These are phyloP conservation scores for Melikaiella ostensackeni DNA, from an alignment of 2,888 invertebrate genomes.

Conservation along the genomic window DNA sequence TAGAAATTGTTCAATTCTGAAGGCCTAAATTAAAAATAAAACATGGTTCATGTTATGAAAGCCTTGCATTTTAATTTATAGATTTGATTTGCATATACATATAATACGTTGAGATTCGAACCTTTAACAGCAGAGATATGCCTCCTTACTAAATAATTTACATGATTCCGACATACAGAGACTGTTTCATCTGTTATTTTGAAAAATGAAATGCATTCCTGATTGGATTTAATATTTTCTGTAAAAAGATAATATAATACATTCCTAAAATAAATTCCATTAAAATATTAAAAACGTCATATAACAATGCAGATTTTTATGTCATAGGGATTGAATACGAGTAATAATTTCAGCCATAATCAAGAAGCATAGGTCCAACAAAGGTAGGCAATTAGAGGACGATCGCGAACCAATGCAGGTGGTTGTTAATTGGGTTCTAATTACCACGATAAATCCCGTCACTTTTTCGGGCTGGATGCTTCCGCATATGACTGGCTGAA, in stretches of 20 bases:
- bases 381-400: slow-evolving; percentile 57
- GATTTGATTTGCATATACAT: too few relatives aligned
- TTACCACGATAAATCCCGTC: slow-evolving; percentile 59
- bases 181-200: too few relatives aligned
- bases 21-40: too few relatives aligned
- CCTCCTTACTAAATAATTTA: too few relatives aligned
- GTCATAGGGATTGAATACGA: neutral
- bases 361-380: neutral
- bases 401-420: slow-evolving; percentile 57
- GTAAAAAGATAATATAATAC: neutral
- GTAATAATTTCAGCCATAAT: neutral
- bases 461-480: slow-evolving; percentile 1
- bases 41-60: too few relatives aligned
- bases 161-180: too few relatives aligned
- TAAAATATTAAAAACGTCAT: neutral
- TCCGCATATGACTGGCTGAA: slow-evolving; percentile 15
- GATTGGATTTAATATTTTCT: neutral
- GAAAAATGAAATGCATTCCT: too few relatives aligned
- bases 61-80: too few relatives aligned
- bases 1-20: too few relatives aligned
- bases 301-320: neutral
- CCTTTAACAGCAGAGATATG: too few relatives aligned
- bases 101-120: too few relatives aligned
- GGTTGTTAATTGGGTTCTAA: slow-evolving; percentile 61
- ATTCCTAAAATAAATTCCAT: too few relatives aligned